A percentile compares a stretch with the other conserved stretches of the same genome.
These are phyloP conservation scores for Dolomedes plantarius DNA, from an alignment of 2,888 invertebrate genomes.

Conservation along the genomic window DNA sequence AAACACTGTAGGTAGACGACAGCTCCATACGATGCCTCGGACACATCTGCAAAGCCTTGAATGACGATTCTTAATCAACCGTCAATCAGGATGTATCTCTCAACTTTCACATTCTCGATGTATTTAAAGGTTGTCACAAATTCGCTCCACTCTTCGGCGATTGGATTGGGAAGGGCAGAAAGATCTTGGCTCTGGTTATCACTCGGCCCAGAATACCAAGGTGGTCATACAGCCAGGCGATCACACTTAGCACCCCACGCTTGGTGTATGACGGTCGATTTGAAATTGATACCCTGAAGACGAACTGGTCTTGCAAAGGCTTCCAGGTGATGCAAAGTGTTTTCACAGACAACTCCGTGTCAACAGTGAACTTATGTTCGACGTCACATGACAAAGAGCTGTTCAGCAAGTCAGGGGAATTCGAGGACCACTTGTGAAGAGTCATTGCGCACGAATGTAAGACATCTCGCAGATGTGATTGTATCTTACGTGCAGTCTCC, in stretches of 20 bases:
- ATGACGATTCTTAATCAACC: not conserved
- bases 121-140: not conserved
- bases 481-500: not conserved
- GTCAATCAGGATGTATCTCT: not conserved
- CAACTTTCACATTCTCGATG: not conserved
- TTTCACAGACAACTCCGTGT: not conserved
- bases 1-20: not conserved
- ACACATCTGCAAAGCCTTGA: not conserved
- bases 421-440: conserved; percentile 16
- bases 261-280: not conserved
- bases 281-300: not conserved
- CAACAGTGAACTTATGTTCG: not conserved
- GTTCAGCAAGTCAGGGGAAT: not conserved
- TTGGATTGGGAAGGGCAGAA: not conserved
- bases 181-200: conserved; percentile 25
- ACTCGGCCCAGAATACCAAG: not conserved
- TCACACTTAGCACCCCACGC: not conserved
- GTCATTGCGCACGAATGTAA: not conserved
- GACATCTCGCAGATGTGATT: not conserved
- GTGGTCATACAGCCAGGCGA: not conserved
- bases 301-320: not conserved
- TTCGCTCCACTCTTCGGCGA: not conserved
- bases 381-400: not conserved
- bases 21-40: not conserved
- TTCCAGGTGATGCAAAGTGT: conserved; percentile 9